A percentile compares a stretch with the other conserved stretches of the same genome.
These are phyloP conservation scores for Rhagoletis zephyria DNA, from an alignment of 1,140 invertebrate species.

Conservation along the genomic window DNA sequence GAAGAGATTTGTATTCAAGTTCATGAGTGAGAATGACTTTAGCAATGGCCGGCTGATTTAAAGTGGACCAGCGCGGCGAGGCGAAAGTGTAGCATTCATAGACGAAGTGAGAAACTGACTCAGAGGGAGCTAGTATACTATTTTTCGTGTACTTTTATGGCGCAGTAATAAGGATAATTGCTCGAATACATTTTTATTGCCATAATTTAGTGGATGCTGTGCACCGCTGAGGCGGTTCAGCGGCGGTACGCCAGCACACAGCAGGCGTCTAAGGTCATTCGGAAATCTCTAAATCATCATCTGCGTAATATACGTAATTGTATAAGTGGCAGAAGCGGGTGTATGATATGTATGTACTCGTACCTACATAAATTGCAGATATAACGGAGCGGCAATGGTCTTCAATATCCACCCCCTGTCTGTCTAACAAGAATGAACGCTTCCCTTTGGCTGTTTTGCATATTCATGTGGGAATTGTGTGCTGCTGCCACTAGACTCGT, in stretches of 20 bases:
- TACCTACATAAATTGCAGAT: too few species aligned
- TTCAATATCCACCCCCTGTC: background rate
- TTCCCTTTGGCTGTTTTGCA: constrained; percentile 56
- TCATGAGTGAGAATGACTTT: background rate
- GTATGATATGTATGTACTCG: background rate
- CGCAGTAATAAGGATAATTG: constrained; percentile 58
- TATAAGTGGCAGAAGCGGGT: constrained; percentile 4
- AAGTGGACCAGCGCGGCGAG: background rate
- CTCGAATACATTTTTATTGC: constrained; percentile 55
- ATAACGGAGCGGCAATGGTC: too few species aligned
- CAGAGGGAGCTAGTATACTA: background rate
- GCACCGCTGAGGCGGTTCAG: constrained; percentile 12
- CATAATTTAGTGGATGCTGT: constrained; percentile 47
- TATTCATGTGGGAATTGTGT: constrained; percentile 57
- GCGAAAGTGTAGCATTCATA: background rate
- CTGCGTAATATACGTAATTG: constrained; percentile 56
- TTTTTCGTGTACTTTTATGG: constrained; percentile 45
- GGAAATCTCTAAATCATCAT: constrained; percentile 58
- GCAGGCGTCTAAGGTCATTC: constrained; percentile 56
- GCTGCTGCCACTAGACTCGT: background rate
- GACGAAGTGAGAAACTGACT: background rate
- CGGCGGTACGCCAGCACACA: background rate
- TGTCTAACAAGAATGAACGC: background rate
- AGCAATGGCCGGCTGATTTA: background rate
- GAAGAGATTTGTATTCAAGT: background rate